Base-by-base conservation (phyloP, 1,140 invertebrate genomes). In the Scaptodrosophila lebanonensis region DNA sequence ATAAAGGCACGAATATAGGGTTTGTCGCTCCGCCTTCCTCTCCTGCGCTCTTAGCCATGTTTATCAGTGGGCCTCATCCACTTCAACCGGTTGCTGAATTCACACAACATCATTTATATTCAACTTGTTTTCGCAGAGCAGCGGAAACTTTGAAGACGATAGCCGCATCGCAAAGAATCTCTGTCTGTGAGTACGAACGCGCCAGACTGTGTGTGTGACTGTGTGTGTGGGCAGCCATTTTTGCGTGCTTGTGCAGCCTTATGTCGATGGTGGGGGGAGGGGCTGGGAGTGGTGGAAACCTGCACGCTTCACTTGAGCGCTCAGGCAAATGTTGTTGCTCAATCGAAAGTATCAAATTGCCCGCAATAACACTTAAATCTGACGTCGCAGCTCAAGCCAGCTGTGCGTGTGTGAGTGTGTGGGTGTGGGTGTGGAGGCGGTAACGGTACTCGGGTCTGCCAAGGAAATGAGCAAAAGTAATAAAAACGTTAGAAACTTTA, bases 261-360 rank as follows among this genome's bases (percentile, higher is more conserved):
- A 30, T 57, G 25, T 48, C n/a, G 52, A 53, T 49, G 44, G 49
- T 16, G 16, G 25, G 18, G 22, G 15, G 11, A 33, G 9, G 33
- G 15, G 17, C 20, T 35, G 33, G 11, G 7, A 44, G 48, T 16
- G 49, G 15, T 40, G 16, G 35, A 36, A 51, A 17, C 45, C 56
- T 77, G 73, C 63, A 77, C 51, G 73, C 60, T 69, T 69, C 69
- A 82, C 59, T 82, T 73, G 73, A 79, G 82, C 75, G 73, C 75
- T 73, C 73, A 79, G 73, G 75, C 73, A 73, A 79, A 79, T 84
- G 82, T 84, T 84, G 73, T 82, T 84, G 83, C 82, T 84, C 82
- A 84, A 84, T 84, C 82, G 82, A 84, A 84, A 84, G 82, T 84
- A 79, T 84, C 79, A 82, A 84, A 84, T 84, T 84, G 82, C 82